These are phyloP conservation scores for Mustela lutreola DNA, from an alignment of 2,113 vertebrate species.

Conservation along the genomic window DNA sequence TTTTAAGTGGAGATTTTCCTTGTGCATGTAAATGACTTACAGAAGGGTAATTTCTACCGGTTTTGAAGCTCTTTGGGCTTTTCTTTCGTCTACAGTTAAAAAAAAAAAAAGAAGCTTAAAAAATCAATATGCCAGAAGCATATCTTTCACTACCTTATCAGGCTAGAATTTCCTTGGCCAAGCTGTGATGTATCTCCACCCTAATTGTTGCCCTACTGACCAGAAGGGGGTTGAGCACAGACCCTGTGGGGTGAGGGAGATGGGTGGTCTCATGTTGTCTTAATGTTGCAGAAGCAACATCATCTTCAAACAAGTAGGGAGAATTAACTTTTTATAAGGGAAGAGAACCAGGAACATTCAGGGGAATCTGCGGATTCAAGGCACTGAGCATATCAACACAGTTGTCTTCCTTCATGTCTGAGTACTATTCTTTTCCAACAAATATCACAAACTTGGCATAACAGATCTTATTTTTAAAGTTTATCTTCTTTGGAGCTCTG, in stretches of 20 bases:
- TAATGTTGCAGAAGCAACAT: background rate
- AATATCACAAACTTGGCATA: background rate
- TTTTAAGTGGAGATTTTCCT: background rate
- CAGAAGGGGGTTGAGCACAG: background rate
- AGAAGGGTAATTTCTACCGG: background rate
- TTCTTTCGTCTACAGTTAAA: background rate
- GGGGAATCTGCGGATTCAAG: background rate
- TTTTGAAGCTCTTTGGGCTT: background rate
- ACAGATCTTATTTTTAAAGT: background rate
- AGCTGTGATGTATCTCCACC: background rate
- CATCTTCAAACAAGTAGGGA: constrained; percentile 21
- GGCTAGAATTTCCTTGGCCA: background rate
- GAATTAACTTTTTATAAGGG: background rate
- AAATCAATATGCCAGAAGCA: background rate
- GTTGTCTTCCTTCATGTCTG: background rate
- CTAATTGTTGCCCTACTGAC: background rate
- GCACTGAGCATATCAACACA: background rate
- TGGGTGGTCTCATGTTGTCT: background rate
- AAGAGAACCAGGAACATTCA: background rate
- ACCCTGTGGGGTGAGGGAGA: background rate
- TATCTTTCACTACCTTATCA: background rate
- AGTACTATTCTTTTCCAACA: background rate
- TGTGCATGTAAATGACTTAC: background rate
- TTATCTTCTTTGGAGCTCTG: constrained; percentile 31
- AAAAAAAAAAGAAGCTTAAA: background rate